Evolutionary conservation across 1,140 invertebrate genomes (phyloP).

Genomic region (Diprion similis): DNA sequence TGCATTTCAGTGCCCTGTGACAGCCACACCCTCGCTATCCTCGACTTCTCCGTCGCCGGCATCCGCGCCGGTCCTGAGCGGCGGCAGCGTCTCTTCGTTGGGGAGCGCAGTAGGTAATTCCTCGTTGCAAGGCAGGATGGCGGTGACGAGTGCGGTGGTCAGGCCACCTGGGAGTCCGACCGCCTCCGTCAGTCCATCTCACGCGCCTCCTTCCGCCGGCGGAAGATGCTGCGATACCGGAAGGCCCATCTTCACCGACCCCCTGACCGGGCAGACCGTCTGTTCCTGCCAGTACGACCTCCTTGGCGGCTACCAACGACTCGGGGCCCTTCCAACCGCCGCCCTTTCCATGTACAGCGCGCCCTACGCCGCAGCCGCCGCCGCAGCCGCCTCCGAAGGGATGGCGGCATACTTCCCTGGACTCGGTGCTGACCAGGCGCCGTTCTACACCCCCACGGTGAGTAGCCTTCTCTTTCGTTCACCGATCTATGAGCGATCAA

Average conservation of each 20-base stretch:
- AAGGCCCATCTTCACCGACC: constrained; percentile 89
- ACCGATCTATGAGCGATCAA: neutral
- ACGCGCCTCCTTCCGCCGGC: constrained; percentile 47
- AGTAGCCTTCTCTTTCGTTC: constrained; percentile 55
- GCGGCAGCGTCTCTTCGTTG: constrained; percentile 56
- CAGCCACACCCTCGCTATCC: constrained; percentile 65
- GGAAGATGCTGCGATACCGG: constrained; percentile 90
- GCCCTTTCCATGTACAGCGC: constrained; percentile 80
- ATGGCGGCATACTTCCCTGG: constrained; percentile 84
- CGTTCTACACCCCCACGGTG: constrained; percentile 83
- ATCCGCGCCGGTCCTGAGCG: constrained; percentile 52
- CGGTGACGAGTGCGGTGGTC: constrained; percentile 56
- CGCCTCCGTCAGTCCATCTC: constrained; percentile 56
- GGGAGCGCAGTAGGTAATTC: constrained; percentile 53
- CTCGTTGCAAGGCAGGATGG: constrained; percentile 60
- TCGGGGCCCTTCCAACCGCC: constrained; percentile 72
- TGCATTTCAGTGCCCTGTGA: constrained; percentile 56
- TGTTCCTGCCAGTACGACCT: constrained; percentile 90
- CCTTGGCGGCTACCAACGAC: constrained; percentile 79
- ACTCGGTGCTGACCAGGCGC: constrained; percentile 79
- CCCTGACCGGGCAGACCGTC: constrained; percentile 88
- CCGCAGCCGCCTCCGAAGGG: constrained; percentile 69
- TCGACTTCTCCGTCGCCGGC: constrained; percentile 67
- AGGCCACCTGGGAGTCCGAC: constrained; percentile 56
- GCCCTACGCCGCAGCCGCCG: constrained; percentile 75